Conservation (phyloP, 2,797 vertebrate species). For the Poecilia picta region DNA sequence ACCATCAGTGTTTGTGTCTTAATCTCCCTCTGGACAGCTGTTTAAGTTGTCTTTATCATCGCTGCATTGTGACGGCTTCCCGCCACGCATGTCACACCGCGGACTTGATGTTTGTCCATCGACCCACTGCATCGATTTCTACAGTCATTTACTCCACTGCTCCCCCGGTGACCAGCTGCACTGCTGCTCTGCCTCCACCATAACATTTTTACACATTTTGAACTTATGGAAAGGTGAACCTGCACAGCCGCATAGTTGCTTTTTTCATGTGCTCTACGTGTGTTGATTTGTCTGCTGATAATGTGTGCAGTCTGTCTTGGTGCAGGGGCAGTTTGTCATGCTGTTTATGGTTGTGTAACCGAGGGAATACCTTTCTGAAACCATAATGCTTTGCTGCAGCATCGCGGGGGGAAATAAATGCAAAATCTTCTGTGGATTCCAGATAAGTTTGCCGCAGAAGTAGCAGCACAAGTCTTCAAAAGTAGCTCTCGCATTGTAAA, state of each 20-base stretch:
- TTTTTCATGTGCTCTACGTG: slow-evolving; percentile 25
- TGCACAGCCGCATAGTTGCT: slow-evolving; percentile 32
- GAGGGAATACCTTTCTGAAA: background rate
- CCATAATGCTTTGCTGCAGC: slow-evolving; percentile 15
- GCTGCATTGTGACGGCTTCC: slow-evolving; percentile 52
- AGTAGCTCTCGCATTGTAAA: slow-evolving; percentile 1
- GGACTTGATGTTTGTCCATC: slow-evolving; percentile 72
- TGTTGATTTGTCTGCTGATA: slow-evolving; percentile 39
- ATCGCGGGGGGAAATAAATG: slow-evolving; percentile 43
- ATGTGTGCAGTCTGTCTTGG: slow-evolving; percentile 40
- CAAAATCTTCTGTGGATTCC: slow-evolving; percentile 38
- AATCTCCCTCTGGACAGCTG: slow-evolving; percentile 9
- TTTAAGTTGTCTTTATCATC: slow-evolving; percentile 37
- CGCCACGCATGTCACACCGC: slow-evolving; percentile 54
- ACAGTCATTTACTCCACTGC: slow-evolving; percentile 55
- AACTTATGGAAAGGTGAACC: slow-evolving; percentile 48
- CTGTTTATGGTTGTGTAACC: background rate
- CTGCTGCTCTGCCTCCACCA: slow-evolving; percentile 11
- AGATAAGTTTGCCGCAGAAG: slow-evolving; percentile 32
- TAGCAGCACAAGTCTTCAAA: too few relatives aligned
- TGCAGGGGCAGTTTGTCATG: slow-evolving; percentile 57
- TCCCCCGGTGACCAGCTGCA: slow-evolving; percentile 41
- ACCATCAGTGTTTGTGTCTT: slow-evolving; percentile 38
- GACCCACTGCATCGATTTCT: slow-evolving; percentile 63
- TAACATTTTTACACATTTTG: slow-evolving; percentile 16